Evolutionary conservation across 1,140 invertebrate species (phyloP).

Genomic region (Delia radicum): DNA sequence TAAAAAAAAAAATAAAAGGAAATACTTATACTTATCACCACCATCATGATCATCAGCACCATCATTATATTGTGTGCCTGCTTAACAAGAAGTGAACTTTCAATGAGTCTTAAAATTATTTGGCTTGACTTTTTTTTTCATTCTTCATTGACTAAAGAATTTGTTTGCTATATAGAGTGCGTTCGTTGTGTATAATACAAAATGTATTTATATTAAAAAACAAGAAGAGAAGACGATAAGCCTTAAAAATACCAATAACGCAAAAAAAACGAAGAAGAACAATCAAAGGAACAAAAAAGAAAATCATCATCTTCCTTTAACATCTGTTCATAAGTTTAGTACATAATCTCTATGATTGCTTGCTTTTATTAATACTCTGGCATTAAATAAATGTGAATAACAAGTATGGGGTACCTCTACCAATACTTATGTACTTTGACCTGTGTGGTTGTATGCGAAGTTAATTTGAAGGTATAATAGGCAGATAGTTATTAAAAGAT

Average conservation of each 20-base stretch:
- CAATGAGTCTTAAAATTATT: background rate
- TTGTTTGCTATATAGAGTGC: background rate
- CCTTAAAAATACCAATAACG: background rate
- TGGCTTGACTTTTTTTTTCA: background rate
- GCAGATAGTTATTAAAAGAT: no score
- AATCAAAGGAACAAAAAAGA: background rate
- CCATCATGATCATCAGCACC: background rate
- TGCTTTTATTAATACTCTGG: slow-evolving; percentile 1
- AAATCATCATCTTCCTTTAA: background rate
- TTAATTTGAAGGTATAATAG: no score
- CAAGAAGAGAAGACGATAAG: background rate
- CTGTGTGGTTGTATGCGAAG: no score
- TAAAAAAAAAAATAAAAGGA: background rate
- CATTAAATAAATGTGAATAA: background rate
- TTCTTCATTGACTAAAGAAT: background rate
- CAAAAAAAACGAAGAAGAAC: background rate
- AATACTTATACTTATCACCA: background rate
- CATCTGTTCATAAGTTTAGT: background rate
- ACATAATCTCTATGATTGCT: background rate
- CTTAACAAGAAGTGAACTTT: background rate
- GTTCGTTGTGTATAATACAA: background rate
- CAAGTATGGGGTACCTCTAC: no score
- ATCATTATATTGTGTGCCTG: background rate
- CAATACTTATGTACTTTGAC: no score
- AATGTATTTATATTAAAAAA: no score